Conservation (phyloP, 2,888 invertebrate species). For the Athalia circularis region DNA sequence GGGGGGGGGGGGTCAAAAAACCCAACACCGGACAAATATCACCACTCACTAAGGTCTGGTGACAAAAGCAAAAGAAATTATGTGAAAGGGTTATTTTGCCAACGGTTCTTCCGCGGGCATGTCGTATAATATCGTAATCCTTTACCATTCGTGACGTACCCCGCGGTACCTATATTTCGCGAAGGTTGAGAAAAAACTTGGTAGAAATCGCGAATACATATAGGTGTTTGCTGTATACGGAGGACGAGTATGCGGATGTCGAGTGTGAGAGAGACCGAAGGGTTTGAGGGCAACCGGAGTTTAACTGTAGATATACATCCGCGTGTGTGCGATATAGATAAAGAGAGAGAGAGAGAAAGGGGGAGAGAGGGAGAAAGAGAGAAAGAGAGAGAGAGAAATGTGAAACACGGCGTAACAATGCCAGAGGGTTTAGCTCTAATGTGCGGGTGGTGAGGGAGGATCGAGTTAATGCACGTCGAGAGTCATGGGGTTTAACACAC, state of each 20-base stretch:
- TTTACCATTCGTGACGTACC: slow-evolving; percentile 59
- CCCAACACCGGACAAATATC: too few species aligned
- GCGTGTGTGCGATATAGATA: too few species aligned
- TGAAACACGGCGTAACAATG: slow-evolving; percentile 66
- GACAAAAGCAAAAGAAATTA: too few species aligned
- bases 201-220: neutral
- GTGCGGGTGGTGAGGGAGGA: slow-evolving; percentile 58
- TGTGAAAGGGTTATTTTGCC: neutral
- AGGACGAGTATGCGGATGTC: neutral
- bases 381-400: slow-evolving; percentile 26
- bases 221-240: neutral
- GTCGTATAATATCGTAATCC: slow-evolving; percentile 63
- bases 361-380: neutral
- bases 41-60: too few species aligned
- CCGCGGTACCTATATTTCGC: slow-evolving; percentile 35
- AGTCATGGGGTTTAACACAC: slow-evolving; percentile 61
- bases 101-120: neutral
- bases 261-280: slow-evolving; percentile 1
- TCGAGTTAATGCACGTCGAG: slow-evolving; percentile 62
- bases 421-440: slow-evolving; percentile 64
- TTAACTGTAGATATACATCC: too few species aligned
- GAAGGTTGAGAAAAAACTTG: slow-evolving; percentile 6
- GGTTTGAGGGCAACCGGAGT: neutral
- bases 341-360: neutral
- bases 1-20: too few species aligned